Base-by-base conservation (phyloP, 2,797 vertebrate genomes). In the Tolypeutes matacus region DNA sequence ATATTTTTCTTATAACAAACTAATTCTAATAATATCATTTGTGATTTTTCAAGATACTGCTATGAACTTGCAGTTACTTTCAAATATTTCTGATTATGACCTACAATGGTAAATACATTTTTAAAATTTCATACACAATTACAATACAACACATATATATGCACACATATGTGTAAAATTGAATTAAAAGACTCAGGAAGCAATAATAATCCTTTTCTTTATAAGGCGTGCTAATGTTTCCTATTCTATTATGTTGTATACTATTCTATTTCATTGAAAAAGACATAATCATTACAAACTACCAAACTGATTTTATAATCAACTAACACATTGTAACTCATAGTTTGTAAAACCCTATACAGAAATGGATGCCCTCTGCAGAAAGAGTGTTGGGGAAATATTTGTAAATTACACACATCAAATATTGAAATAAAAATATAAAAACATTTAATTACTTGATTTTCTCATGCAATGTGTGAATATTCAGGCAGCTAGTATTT, bases 11-110 rank as follows among this genome's bases (percentile, higher is more conserved):
- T 1, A n/a, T 81, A 60, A 90, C 46, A 10, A 18, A 85, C 1
- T 85, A 83, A 84, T 86, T 90, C 64, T 69, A 56, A 53, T 27
- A 89, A 73, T 89, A 70, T 73, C 11, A 25, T 90, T 83, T 60
- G 4, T 8, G 3, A 46, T 56, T 80, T 86, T 69, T 95, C 51
- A 88, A 89, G n/a, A 51, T 80, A 72, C 11, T 84, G 25, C 17
- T 80, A 31, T 88, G 18, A 7, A 86, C 27, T 72, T 85, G 2
- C 11, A 86, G n/a, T 84, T 90, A 78, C 51, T 95, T 92, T 91
- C 29, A 91, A 81, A 84, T 77, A 49, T 83, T 84, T 93, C 15
- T 86, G 49, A 53, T 49, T 87, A 49, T 87, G 21, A 83, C 15
- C 39, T 72, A 51, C 23, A 42, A 14, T 84, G 80, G n/a, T 9